Base-by-base conservation (phyloP, 2,797 vertebrate genomes). In the Phoeniculus purpureus region DNA sequence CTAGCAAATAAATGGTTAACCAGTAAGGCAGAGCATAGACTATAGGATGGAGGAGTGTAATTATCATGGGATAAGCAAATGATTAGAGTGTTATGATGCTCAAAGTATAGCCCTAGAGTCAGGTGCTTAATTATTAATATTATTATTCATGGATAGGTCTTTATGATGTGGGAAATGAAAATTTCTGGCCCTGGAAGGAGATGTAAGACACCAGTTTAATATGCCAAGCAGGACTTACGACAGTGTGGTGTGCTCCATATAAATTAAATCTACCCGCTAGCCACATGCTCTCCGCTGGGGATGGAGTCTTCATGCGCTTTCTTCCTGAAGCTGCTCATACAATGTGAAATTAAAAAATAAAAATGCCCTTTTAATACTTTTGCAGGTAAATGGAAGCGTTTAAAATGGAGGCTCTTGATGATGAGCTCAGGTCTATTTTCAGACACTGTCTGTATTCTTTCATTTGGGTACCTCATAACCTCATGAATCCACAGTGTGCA, bases 131-230 rank as follows among this genome's bases (percentile, higher is more conserved):
- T 96, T 90, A 96, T 96, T 96, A 96, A 96, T 96, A 95, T 94
- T 96, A 92, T 95, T 96, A 96, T 96, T 96, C 95, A 96, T 96
- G 91, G 92, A 92, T 94, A 72, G 85, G 75, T 94, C 93, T 94
- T 94, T 94, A 92, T 96, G 92, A 93, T 95, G 91, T 94, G 93
- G 93, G 87, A 95, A 96, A 94, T 90, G 72, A 96, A 78, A 93
- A 94, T 96, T 94, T 94, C 88, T 95, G 72, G 78, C 85, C 81
- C 75, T 93, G 94, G 89, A 94, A 94, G 87, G 62, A 93, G 85
- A 92, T 90, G 91, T 91, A 88, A 94, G 92, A 90, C 83, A 94
- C 58, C 56, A 92, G 92, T 90, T 94, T 95, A 93, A 94, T 96
- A 94, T 94, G 91, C 93, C 89, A 89, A 80, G 83, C 87, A 91